Evolutionary conservation across 2,888 invertebrate genomes (phyloP).

Genomic region (Drosophila emarginata): DNA sequence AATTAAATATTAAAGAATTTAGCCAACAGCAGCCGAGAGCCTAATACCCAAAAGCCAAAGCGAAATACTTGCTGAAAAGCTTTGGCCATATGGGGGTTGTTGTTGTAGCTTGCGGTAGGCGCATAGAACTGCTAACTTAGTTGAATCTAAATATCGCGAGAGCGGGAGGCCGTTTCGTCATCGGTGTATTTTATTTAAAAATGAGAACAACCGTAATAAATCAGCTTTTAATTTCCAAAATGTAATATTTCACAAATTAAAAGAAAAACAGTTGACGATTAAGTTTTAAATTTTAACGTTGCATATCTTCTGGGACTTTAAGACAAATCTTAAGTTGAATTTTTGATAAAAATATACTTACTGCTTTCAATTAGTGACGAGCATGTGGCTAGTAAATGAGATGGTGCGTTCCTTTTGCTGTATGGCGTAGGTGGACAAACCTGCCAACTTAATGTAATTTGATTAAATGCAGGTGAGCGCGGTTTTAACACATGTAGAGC

Average conservation of each 20-base stretch:
- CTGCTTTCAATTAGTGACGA: background rate
- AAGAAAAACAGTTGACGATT: too few species aligned
- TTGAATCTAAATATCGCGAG: background rate
- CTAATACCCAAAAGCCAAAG: conserved; percentile 51
- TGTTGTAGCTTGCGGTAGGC: conserved; percentile 15
- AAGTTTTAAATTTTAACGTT: too few species aligned
- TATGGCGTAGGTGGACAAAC: conserved; percentile 30
- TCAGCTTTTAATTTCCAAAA: too few species aligned
- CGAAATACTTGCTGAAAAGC: conserved; percentile 40
- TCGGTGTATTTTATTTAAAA: background rate
- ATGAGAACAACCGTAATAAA: background rate
- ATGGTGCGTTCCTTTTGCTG: background rate
- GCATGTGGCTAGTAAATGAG: background rate
- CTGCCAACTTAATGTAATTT: conserved; percentile 20
- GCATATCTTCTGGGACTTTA: background rate
- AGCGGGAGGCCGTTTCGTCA: background rate
- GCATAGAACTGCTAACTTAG: background rate
- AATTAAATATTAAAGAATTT: conserved; percentile 53
- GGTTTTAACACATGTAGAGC: conserved; percentile 6
- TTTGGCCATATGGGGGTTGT: conserved; percentile 22
- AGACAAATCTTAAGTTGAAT: background rate
- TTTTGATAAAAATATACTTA: background rate
- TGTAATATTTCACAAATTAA: too few species aligned
- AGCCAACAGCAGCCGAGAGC: conserved; percentile 51
- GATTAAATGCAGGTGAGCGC: background rate